Percentiles rank a stretch among this genome's conserved stretches.
phyloP scores from a whole-genome alignment of 2,888 invertebrate species.

The Zele albiditarsus region DNA sequence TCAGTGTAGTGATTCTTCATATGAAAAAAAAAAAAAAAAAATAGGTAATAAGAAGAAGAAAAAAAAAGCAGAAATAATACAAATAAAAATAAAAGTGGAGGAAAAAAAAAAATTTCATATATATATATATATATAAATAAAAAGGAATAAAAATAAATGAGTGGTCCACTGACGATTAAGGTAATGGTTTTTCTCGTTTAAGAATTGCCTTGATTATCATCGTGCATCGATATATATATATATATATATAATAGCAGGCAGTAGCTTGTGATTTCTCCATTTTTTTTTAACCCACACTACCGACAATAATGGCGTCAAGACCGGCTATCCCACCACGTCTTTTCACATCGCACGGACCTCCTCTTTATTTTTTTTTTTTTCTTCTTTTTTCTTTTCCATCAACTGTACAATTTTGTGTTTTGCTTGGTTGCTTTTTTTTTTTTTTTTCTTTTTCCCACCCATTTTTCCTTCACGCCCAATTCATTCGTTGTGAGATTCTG shows the following conservation, averaged over 20 bases:
- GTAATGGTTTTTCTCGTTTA: constrained; percentile 13
- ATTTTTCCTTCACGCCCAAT: neutral
- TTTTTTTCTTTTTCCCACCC: neutral
- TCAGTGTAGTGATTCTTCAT: constrained; percentile 54
- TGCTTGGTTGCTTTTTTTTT: too few species aligned
- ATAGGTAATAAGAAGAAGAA: neutral
- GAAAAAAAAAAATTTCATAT: too few species aligned
- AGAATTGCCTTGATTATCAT: constrained; percentile 14
- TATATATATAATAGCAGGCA: constrained; percentile 13
- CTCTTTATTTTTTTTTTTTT: constrained; percentile 5
- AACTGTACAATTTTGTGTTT: neutral
- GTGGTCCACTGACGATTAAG: constrained; percentile 25
- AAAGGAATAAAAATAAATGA: constrained; percentile 20
- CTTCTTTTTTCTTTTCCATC: neutral
- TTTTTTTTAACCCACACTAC: constrained; percentile 21
- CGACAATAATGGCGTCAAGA: constrained; percentile 28
- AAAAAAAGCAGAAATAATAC: neutral
- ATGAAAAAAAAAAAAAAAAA: neutral
- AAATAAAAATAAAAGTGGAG: neutral
- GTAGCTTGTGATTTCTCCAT: constrained; percentile 1
- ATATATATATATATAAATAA: neutral
- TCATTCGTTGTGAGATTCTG: neutral
- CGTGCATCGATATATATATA: constrained; percentile 14
- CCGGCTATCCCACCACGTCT: constrained; percentile 20
- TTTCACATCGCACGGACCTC: constrained; percentile 6